Evolutionary conservation across 1,140 invertebrate genomes (phyloP).

Genomic region (Heliconius eleuchia): DNA sequence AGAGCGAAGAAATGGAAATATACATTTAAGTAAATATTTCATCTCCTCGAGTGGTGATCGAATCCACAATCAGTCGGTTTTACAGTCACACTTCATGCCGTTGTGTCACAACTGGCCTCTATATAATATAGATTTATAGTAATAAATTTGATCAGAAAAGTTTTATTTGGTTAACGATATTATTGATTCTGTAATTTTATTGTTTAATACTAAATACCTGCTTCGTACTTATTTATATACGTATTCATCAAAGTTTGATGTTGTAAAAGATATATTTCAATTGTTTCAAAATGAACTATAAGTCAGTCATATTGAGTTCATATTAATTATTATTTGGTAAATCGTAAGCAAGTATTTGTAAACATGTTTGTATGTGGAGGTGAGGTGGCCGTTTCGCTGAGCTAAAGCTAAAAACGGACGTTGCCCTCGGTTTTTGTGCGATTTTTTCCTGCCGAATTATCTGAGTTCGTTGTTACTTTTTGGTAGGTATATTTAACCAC

Average conservation of each 20-base stretch:
- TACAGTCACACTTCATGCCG: too few relatives aligned
- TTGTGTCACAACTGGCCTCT: too few relatives aligned
- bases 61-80: too few relatives aligned
- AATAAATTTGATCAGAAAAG: neutral
- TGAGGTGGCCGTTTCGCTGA: conserved; percentile 61
- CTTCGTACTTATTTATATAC: neutral
- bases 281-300: conserved; percentile 18
- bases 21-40: too few relatives aligned
- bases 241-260: neutral
- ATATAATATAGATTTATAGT: neutral
- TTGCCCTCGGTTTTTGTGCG: conserved; percentile 65
- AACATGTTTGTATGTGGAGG: conserved; percentile 50
- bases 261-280: neutral
- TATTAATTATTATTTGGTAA: conserved; percentile 17
- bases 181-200: neutral
- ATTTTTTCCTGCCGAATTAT: conserved; percentile 49
- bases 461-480: conserved; percentile 42
- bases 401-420: conserved; percentile 73
- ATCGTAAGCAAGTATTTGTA: conserved; percentile 55
- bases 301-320: conserved; percentile 8
- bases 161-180: neutral
- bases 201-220: conserved; percentile 5
- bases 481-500: conserved; percentile 19
- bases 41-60: too few relatives aligned
- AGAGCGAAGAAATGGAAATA: too few relatives aligned